Conservation (phyloP, 2,113 vertebrate species). For the Ibidorhyncha struthersii region DNA sequence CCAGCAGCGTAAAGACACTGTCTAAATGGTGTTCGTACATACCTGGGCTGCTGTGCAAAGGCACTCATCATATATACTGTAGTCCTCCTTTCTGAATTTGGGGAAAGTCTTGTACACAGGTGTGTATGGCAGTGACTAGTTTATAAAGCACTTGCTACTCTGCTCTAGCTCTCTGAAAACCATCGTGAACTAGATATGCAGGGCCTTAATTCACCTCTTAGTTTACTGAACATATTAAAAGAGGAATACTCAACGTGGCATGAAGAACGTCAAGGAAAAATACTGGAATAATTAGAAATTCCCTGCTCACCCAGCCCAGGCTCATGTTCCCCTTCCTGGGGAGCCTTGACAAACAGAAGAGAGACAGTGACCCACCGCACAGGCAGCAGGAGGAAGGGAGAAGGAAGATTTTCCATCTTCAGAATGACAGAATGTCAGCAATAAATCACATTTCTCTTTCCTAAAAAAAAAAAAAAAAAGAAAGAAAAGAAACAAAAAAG, state of each 20-base stretch:
- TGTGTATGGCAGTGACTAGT: accelerated
- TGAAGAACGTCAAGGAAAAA: neutral
- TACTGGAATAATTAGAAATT: neutral
- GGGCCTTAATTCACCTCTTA: neutral
- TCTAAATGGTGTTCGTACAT: neutral
- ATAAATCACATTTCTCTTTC: neutral
- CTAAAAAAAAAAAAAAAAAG: too few relatives aligned
- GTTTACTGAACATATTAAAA: neutral
- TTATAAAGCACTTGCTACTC: neutral
- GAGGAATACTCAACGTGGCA: accelerated
- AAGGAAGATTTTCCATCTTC: neutral
- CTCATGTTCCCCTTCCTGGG: neutral
- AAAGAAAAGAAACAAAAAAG: neutral
- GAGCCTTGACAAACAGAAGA: neutral
- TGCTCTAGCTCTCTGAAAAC: neutral
- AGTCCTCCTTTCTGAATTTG: neutral
- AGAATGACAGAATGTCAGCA: neutral
- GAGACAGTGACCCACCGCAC: neutral
- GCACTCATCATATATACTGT: accelerated
- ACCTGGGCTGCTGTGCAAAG: neutral
- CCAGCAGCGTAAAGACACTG: neutral
- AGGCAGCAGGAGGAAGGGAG: neutral
- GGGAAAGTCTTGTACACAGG: neutral
- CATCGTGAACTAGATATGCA: neutral
- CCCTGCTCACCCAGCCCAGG: accelerated